These are phyloP conservation scores for Umimayanthus chanpuru DNA, from an alignment of 92 coral and sea anemone genomes.

Conservation along the genomic window DNA sequence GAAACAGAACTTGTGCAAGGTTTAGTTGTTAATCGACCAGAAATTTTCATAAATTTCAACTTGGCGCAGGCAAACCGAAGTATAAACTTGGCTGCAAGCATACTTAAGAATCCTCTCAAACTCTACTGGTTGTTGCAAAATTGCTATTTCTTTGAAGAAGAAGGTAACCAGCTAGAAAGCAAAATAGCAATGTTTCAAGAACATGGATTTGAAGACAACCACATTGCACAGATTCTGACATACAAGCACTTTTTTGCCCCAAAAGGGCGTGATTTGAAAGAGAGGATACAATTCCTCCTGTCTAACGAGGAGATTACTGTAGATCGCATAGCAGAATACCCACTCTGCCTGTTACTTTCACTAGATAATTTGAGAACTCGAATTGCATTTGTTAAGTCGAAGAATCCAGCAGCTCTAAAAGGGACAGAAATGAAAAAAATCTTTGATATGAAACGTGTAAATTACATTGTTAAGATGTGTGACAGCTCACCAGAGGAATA, in stretches of 20 bases:
- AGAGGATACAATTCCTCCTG: slow-evolving; percentile 70
- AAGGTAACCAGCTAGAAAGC: slow-evolving; percentile 65
- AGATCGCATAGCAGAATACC: slow-evolving; percentile 63
- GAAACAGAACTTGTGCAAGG: slow-evolving; percentile 84
- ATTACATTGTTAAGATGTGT: slow-evolving; percentile 70
- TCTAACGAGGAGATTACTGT: slow-evolving; percentile 69
- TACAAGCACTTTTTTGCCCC: slow-evolving; percentile 80
- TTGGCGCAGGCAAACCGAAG: slow-evolving; percentile 58
- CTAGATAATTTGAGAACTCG: slow-evolving; percentile 68
- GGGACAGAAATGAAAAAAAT: slow-evolving; percentile 61
- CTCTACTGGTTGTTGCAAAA: slow-evolving; percentile 81
- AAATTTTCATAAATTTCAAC: slow-evolving; percentile 83
- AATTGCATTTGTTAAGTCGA: slow-evolving; percentile 64
- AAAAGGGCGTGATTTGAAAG: slow-evolving; percentile 68
- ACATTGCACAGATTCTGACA: slow-evolving; percentile 74
- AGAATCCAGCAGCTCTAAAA: slow-evolving; percentile 70
- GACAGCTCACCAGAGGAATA: slow-evolving; percentile 68
- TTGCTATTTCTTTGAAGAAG: slow-evolving; percentile 81
- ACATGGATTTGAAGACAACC: slow-evolving; percentile 73
- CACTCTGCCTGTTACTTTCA: slow-evolving; percentile 75
- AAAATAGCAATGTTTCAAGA: slow-evolving; percentile 68
- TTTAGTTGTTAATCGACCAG: slow-evolving; percentile 78
- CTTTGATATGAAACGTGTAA: slow-evolving; percentile 61
- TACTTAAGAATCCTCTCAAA: slow-evolving; percentile 82
- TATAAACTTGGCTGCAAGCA: slow-evolving; percentile 68